Evolutionary conservation across 2,113 vertebrate species (phyloP).

Genomic region (human (Homo sapiens)): GRCh38 chr7:96007501-96008000

Average conservation of each 20-base stretch:
- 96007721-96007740: not conserved
- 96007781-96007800: not conserved
- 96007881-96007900: not conserved
- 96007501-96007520: not conserved
- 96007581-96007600: not conserved
- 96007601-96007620: not conserved
- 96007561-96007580: not conserved
- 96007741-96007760: not conserved
- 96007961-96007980: not conserved
- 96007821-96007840: not conserved
- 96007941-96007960: slow-evolving; percentile 26
- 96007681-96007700: not conserved
- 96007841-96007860: not conserved
- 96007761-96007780: not conserved
- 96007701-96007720: not conserved
- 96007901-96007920: not conserved
- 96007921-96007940: not conserved
- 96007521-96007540: not conserved
- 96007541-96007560: not conserved
- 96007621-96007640: not conserved
- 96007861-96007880: not conserved
- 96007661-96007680: not conserved
- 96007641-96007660: not conserved
- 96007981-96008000: not conserved
- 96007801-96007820: not conserved